phyloP scores from a whole-genome alignment of 1,140 invertebrate genomes.

The Lutraria rhynchaena region DNA sequence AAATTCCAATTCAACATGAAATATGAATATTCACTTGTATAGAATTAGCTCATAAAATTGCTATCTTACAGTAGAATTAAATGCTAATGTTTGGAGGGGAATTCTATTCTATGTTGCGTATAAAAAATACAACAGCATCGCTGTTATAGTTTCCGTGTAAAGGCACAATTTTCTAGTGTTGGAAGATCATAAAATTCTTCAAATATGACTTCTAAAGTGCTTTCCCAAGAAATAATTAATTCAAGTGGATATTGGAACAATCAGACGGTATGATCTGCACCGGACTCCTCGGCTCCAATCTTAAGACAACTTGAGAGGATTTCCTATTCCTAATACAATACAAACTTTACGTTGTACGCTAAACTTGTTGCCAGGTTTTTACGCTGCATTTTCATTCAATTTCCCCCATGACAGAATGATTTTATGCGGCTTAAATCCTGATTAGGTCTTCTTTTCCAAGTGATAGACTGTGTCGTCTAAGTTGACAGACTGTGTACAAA shows the following conservation, averaged over 20 bases:
- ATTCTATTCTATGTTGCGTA: no score
- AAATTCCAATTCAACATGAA: no score
- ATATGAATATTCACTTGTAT: no score
- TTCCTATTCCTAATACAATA: constrained; percentile 1
- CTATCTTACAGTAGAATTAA: no score
- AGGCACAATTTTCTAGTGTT: no score
- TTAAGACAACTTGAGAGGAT: constrained; percentile 6
- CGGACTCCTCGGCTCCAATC: constrained; percentile 9
- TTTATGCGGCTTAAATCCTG: constrained; percentile 35
- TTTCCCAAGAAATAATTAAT: constrained; percentile 29
- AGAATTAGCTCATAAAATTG: no score
- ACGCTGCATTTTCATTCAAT: background rate
- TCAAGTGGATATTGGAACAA: constrained; percentile 3
- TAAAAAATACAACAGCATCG: no score
- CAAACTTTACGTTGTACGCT: background rate
- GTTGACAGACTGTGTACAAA: no score
- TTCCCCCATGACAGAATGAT: constrained; percentile 1
- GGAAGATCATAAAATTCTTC: background rate
- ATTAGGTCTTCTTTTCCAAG: background rate
- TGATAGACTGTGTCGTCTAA: no score
- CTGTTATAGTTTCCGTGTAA: no score
- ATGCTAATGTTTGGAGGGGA: no score
- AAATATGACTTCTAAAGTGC: constrained; percentile 8
- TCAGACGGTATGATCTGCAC: constrained; percentile 11
- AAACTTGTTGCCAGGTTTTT: constrained; percentile 7